phyloP scores from a whole-genome alignment of 1,140 invertebrate species.

The Macrotrachela quadricornifera region DNA sequence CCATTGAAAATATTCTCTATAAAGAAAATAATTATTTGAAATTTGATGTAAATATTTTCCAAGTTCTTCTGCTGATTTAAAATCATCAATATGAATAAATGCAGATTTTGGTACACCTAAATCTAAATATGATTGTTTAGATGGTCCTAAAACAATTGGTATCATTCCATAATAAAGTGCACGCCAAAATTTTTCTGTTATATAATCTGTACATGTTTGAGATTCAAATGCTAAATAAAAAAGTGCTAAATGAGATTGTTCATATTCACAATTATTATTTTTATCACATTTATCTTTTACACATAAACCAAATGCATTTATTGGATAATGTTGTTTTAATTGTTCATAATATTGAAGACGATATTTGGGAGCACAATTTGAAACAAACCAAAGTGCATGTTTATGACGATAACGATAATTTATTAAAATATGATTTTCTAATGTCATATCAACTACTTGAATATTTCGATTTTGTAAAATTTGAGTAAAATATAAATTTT shows the following conservation, averaged over 20 bases:
- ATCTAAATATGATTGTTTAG: not conserved
- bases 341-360: no score
- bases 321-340: no score
- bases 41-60: not conserved
- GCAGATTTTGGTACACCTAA: not conserved
- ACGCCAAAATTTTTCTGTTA: constrained; percentile 8
- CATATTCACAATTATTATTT: not conserved
- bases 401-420: no score
- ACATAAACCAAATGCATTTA: no score
- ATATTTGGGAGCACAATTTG: no score
- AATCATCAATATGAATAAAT: constrained; percentile 4
- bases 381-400: no score
- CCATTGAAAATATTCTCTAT: constrained; percentile 2
- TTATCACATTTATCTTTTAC: no score
- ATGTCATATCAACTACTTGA: no score
- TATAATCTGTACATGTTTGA: constrained; percentile 3
- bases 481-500: no score
- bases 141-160: constrained; percentile 1
- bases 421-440: no score
- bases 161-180: not conserved
- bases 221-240: constrained; percentile 8
- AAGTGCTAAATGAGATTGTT: not conserved
- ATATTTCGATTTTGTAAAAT: no score
- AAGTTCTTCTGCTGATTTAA: not conserved
- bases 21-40: not conserved